These are phyloP conservation scores for Helostoma temminkii DNA, from an alignment of 2,797 vertebrate species.

Conservation along the genomic window DNA sequence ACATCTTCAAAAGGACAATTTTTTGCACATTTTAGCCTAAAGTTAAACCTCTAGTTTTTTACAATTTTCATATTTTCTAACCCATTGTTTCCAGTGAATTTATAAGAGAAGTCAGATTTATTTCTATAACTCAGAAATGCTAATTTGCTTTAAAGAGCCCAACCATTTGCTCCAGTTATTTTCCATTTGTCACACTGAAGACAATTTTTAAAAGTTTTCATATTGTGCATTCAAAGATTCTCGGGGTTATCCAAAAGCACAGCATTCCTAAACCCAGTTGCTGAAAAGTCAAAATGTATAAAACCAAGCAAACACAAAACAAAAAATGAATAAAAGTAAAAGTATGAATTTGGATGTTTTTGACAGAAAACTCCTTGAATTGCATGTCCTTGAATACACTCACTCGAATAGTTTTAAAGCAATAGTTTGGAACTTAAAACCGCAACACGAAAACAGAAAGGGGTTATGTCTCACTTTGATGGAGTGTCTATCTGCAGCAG, in stretches of 20 bases:
- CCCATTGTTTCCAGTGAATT: not conserved
- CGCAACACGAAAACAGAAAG: not conserved
- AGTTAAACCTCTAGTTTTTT: too few species aligned
- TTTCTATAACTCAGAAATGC: not conserved
- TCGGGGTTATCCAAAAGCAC: not conserved
- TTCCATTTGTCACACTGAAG: not conserved
- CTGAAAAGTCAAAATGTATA: not conserved
- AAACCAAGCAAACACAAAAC: not conserved
- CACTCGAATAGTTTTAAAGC: not conserved
- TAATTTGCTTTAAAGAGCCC: not conserved
- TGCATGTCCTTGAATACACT: not conserved
- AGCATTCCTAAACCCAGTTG: not conserved
- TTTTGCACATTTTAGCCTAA: not conserved
- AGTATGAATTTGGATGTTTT: not conserved
- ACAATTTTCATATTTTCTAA: not conserved
- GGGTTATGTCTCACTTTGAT: not conserved
- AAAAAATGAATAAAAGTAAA: not conserved
- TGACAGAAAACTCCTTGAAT: not conserved
- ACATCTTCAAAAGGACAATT: not conserved
- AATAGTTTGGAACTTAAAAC: not conserved
- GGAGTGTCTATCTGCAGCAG: not conserved
- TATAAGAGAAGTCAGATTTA: not conserved
- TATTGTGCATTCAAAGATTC: not conserved
- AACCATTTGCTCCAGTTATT: not conserved
- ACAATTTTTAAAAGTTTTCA: not conserved